Evolutionary conservation across 2,888 invertebrate species (phyloP).

Genomic region (Neuroscelio doddi): DNA sequence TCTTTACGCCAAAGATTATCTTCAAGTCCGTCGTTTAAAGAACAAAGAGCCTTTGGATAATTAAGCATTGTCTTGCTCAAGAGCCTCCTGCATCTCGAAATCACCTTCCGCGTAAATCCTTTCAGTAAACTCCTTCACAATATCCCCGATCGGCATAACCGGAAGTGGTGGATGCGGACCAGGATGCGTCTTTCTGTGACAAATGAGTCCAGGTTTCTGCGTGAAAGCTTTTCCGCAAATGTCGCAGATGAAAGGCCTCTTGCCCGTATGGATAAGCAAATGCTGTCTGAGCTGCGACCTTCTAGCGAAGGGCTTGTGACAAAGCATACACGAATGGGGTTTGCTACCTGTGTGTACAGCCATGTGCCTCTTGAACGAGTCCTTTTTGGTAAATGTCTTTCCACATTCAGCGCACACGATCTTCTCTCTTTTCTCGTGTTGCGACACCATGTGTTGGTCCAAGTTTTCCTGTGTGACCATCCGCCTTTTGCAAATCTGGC

Average conservation of each 20-base stretch:
- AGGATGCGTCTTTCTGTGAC: slow-evolving; percentile 69
- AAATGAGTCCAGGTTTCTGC: slow-evolving; percentile 68
- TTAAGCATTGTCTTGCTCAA: no score
- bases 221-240: slow-evolving; percentile 69
- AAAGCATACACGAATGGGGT: slow-evolving; percentile 67
- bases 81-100: slow-evolving; percentile 10
- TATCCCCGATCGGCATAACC: slow-evolving; percentile 69
- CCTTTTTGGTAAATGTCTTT: slow-evolving; percentile 69
- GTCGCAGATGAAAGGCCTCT: slow-evolving; percentile 67
- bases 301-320: slow-evolving; percentile 66
- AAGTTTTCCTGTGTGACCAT: slow-evolving; percentile 70
- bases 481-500: slow-evolving; percentile 66
- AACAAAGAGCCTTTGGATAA: background rate
- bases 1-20: no score
- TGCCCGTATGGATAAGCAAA: slow-evolving; percentile 68
- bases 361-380: slow-evolving; percentile 69
- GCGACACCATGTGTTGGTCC: slow-evolving; percentile 66
- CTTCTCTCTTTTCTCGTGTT: slow-evolving; percentile 68
- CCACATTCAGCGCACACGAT: slow-evolving; percentile 69
- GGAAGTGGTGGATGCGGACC: slow-evolving; percentile 67
- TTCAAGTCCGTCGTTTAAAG: background rate
- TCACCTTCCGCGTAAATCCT: slow-evolving; percentile 37
- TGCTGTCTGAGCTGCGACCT: slow-evolving; percentile 68
- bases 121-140: slow-evolving; percentile 67
- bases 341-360: slow-evolving; percentile 68